phyloP scores from a whole-genome alignment of 2,797 vertebrate genomes.

The Nannoperca australis region DNA sequence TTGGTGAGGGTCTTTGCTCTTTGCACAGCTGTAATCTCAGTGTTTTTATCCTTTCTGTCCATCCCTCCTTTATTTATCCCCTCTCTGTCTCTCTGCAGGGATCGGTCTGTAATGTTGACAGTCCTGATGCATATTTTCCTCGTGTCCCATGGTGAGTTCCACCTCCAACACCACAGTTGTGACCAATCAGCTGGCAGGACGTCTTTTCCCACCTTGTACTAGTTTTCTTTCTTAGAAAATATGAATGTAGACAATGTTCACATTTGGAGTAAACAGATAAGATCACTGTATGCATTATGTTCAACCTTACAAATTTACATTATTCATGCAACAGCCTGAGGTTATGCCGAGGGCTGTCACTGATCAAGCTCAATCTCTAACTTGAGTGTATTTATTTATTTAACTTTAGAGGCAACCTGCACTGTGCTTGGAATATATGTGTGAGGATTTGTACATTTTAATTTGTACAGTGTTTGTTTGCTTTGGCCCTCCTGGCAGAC shows the following conservation, averaged over 20 bases:
- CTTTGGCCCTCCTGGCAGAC: not conserved
- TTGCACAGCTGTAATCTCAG: not conserved
- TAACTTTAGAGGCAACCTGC: not conserved
- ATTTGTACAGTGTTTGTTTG: not conserved
- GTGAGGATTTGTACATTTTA: not conserved
- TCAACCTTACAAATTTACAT: not conserved
- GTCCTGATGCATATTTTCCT: conserved; percentile 70
- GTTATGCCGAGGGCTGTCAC: not conserved
- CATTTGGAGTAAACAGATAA: not conserved
- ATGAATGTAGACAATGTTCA: not conserved
- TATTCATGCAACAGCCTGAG: not conserved
- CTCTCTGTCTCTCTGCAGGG: conserved; percentile 67
- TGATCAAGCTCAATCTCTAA: not conserved
- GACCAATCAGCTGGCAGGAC: conserved; percentile 7
- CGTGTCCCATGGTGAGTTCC: conserved; percentile 76
- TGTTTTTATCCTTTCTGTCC: not conserved
- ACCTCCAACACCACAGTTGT: conserved; percentile 2
- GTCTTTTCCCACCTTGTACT: not conserved
- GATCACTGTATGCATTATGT: not conserved
- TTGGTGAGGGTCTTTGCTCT: not conserved
- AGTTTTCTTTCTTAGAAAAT: not conserved
- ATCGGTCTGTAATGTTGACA: conserved; percentile 63
- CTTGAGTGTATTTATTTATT: too few relatives aligned
- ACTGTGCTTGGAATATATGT: not conserved
- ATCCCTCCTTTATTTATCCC: not conserved